These are phyloP conservation scores for Percopsis omiscomaycus DNA, from an alignment of 2,797 vertebrate species.

Conservation along the genomic window DNA sequence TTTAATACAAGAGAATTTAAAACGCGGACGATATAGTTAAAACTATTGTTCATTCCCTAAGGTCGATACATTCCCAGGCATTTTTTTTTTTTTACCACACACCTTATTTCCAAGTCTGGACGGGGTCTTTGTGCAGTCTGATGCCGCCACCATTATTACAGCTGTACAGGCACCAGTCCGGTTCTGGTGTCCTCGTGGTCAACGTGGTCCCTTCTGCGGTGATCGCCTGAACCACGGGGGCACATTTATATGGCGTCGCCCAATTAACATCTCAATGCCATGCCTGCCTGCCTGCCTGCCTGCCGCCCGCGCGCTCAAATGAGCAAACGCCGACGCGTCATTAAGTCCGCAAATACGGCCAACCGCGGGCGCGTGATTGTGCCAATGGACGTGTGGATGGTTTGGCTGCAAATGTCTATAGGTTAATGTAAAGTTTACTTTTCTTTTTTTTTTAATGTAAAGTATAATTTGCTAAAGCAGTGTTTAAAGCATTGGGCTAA, in stretches of 20 bases:
- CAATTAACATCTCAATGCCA: constrained; percentile 87
- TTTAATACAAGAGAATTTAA: not conserved
- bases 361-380: too few species aligned
- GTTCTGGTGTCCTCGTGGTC: constrained; percentile 29
- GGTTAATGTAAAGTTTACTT: too few species aligned
- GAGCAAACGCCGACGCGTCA: constrained; percentile 45
- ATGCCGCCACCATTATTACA: constrained; percentile 68
- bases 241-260: constrained; percentile 80
- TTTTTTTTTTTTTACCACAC: not conserved
- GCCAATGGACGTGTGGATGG: too few species aligned
- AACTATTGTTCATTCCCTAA: too few species aligned
- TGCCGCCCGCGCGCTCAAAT: constrained; percentile 53
- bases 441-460: too few species aligned
- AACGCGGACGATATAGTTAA: too few species aligned
- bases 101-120: constrained; percentile 69
- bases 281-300: constrained; percentile 35
- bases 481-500: too few species aligned
- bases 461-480: too few species aligned
- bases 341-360: constrained; percentile 28
- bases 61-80: not conserved
- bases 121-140: constrained; percentile 64
- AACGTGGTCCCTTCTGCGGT: constrained; percentile 23
- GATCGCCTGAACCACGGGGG: constrained; percentile 36
- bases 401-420: too few species aligned
- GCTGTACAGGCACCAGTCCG: constrained; percentile 26